Evolutionary conservation across 2,888 invertebrate species (phyloP).

Genomic region (Drosophila prostipennis): DNA sequence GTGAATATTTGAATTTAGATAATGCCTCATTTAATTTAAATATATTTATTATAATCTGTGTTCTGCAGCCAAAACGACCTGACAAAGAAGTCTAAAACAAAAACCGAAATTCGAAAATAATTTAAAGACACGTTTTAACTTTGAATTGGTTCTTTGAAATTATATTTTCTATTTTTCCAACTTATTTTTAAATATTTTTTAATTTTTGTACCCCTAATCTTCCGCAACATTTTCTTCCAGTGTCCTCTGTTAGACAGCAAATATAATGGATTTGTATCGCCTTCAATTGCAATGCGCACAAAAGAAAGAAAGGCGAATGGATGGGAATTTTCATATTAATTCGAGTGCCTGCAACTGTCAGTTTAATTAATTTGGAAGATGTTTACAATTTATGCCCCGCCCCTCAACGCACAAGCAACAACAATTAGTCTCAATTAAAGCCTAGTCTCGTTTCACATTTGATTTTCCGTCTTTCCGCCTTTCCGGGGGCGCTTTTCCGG

Average conservation of each 20-base stretch:
- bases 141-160: too few relatives aligned
- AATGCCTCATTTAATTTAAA: too few relatives aligned
- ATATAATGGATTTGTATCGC: slow-evolving; percentile 5
- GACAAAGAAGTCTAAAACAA: too few relatives aligned
- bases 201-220: too few relatives aligned
- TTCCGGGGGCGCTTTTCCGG: slow-evolving; percentile 8
- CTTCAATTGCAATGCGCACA: not conserved
- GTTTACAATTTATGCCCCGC: slow-evolving; percentile 34
- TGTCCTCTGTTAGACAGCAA: not conserved
- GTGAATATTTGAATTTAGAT: too few relatives aligned
- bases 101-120: too few relatives aligned
- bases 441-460: slow-evolving; percentile 28
- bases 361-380: slow-evolving; percentile 44
- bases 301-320: not conserved
- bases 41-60: too few relatives aligned
- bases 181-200: too few relatives aligned
- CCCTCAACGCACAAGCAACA: not conserved
- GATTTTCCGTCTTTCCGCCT: slow-evolving; percentile 8
- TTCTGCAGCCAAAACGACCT: too few relatives aligned
- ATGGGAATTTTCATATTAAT: slow-evolving; percentile 18
- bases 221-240: not conserved
- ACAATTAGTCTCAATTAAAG: slow-evolving; percentile 66
- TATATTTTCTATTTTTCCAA: too few relatives aligned
- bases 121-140: too few relatives aligned
- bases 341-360: slow-evolving; percentile 32